Base-by-base conservation (phyloP, 2,888 invertebrate species). In the Ophioninae sp. region DNA sequence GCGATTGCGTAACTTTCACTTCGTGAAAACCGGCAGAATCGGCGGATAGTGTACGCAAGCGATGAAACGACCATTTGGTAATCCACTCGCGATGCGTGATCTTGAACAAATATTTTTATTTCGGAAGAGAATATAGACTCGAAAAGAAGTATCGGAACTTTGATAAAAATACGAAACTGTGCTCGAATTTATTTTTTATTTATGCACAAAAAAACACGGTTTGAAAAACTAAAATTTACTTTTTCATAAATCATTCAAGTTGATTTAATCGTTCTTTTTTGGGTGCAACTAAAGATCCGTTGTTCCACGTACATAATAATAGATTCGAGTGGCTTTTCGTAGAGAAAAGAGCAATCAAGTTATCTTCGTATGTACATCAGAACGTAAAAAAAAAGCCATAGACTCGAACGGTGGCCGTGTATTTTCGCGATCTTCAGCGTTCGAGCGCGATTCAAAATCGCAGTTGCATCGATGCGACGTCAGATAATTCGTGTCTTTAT, bases 401-500 rank as follows among this genome's bases (percentile, higher is more conserved):
- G 13, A 50, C 13, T 0, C 50, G 50, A 17, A 17, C 50, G 50
- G 17, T 10, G 56, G 2, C 8, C n/a, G 0, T 44, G 17, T 21
- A 39, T 67, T 20, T 39, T 21, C 41, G 8, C 41, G 74, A 82
- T 74, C 70, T 21, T 10, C 59, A 64, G 2, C 57, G 75, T 62
- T 61, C 67, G 75, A 75, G 44, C 67, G 72, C 67, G 68, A 76
- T 76, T 13, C n/a, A 13, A 59, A 37, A 73, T 56, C 74, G 41
- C 68, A 74, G 13, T 50, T 77, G 76, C 56, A 76, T 75, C 78
- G 75, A 79, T 84, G 76, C 79, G 41, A 72, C 79, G 67, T 75
- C 67, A 76, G 67, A 79, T 79, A 73, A 81, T 81, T 81, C 72
- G 64, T 79, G 73, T 64, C 81, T 81, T 76, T 81, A 81, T 79